Conservation (phyloP, 2,797 vertebrate genomes). For the Buceros bicornis region DNA sequence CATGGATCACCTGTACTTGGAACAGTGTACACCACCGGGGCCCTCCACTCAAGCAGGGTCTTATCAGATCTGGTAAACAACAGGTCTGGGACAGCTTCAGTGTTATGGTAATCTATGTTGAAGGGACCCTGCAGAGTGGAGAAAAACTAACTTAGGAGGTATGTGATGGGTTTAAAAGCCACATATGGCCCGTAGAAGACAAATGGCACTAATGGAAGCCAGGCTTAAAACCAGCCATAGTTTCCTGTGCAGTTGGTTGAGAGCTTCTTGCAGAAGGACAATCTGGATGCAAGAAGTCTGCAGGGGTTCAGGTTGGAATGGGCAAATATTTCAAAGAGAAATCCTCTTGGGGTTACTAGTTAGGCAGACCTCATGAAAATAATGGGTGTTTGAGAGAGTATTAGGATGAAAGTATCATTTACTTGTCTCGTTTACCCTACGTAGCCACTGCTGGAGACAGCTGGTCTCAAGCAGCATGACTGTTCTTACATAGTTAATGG, state of each 20-base stretch:
- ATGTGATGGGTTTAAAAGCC: neutral
- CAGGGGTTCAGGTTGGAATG: neutral
- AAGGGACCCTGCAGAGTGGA: neutral
- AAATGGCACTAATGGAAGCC: neutral
- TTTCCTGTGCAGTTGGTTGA: neutral
- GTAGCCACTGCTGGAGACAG: neutral
- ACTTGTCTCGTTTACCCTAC: neutral
- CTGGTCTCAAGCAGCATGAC: neutral
- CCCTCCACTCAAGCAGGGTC: neutral
- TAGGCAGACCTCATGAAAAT: neutral
- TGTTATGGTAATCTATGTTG: neutral
- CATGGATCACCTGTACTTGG: neutral
- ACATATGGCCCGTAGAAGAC: neutral
- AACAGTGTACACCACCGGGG: neutral
- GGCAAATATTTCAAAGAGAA: neutral
- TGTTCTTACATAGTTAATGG: neutral
- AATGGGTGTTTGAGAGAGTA: neutral
- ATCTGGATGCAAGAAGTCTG: neutral
- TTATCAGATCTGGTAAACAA: neutral
- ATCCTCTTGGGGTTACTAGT: neutral
- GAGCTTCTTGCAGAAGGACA: neutral
- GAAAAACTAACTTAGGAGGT: neutral
- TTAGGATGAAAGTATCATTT: neutral
- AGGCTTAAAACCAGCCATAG: neutral
- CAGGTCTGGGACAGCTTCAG: neutral